Evolutionary conservation across 2,888 invertebrate genomes (phyloP).

Genomic region (Cyclophora albipunctata): DNA sequence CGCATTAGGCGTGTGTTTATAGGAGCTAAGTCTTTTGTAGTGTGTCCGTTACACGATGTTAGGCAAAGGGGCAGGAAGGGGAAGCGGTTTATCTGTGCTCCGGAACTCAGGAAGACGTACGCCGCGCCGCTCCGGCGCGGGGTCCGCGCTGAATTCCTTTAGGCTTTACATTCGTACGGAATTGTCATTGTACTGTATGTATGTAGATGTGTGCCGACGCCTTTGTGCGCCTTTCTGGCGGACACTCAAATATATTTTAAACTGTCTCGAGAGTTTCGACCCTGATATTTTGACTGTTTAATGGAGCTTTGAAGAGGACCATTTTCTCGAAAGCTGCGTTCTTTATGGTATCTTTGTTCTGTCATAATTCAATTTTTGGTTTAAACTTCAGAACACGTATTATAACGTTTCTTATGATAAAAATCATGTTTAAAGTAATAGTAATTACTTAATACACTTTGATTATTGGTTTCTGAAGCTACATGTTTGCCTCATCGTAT

Average conservation of each 20-base stretch:
- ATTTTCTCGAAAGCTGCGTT: no score
- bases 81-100: constrained; percentile 72
- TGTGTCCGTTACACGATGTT: constrained; percentile 64
- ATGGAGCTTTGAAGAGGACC: neutral
- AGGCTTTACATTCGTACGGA: constrained; percentile 52
- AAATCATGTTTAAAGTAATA: no score
- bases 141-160: constrained; percentile 55
- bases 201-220: constrained; percentile 16
- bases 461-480: no score
- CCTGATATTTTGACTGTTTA: constrained; percentile 5
- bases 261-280: constrained; percentile 4
- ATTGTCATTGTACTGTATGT: constrained; percentile 40
- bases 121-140: constrained; percentile 38
- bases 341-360: no score
- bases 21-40: constrained; percentile 59
- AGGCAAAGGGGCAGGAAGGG: constrained; percentile 69
- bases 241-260: constrained; percentile 11
- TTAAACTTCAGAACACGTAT: no score
- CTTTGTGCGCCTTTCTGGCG: constrained; percentile 18
- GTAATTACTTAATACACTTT: no score
- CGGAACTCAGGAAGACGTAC: constrained; percentile 70
- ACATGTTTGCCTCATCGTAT: no score
- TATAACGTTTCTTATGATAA: no score
- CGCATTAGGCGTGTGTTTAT: constrained; percentile 43
- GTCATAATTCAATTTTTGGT: no score